Evolutionary conservation across 2,113 vertebrate species (phyloP).

Genomic region (Leuciscus idus): DNA sequence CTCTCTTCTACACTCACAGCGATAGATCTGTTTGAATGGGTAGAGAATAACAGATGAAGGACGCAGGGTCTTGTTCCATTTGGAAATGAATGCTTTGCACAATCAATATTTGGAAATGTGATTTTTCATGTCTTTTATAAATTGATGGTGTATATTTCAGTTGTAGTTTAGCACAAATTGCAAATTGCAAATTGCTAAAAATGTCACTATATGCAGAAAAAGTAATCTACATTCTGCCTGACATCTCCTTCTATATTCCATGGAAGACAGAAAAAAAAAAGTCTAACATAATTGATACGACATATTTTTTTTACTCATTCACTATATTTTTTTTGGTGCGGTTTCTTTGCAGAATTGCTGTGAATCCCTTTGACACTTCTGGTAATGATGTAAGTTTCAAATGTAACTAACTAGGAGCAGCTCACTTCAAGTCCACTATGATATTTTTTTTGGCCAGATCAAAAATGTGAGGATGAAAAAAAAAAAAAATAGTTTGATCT

Average conservation of each 20-base stretch:
- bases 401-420: neutral
- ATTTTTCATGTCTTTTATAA: neutral
- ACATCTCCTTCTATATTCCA: neutral
- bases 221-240: neutral
- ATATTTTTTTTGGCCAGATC: neutral
- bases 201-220: neutral
- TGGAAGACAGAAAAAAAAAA: neutral
- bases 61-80: neutral
- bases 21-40: neutral
- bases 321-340: too few relatives aligned
- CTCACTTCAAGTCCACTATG: neutral
- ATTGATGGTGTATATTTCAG: neutral
- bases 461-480: neutral
- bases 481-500: neutral
- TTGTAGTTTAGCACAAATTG: neutral
- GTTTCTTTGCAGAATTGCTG: neutral
- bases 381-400: conserved; percentile 14
- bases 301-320: neutral
- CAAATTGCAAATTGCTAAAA: too few relatives aligned
- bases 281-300: neutral
- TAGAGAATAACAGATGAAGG: neutral
- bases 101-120: neutral
- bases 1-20: neutral
- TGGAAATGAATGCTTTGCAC: neutral
- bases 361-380: conserved; percentile 1